Evolutionary conservation across 2,888 invertebrate species (phyloP), one percentile per base, ranked within the genome.

Genomic region (Syritta pipiens): DNA sequence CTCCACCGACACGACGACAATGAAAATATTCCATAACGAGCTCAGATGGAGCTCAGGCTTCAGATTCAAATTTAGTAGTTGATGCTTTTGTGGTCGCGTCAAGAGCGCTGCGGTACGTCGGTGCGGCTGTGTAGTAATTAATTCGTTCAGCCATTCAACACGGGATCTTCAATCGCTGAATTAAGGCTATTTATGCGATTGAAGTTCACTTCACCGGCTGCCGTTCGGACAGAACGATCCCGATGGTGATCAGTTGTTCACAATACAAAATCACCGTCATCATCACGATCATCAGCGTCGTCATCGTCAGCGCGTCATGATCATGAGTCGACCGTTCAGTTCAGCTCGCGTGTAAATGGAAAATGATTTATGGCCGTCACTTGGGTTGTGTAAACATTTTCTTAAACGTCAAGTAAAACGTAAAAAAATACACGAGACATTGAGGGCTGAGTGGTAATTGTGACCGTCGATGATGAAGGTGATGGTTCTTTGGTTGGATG

Each of bases 111-210:
- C 79, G 67, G 53, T n/a, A n/a, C n/a, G n/a, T n/a, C n/a, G n/a
- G n/a, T n/a, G n/a, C n/a, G n/a, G n/a, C n/a, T n/a, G n/a, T 74
- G 55, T 72, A 79, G 55, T 79, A 79, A 79, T 79, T 79, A 79
- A 79, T 79, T 79, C 79, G 79, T 79, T 79, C 79, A 57, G 55
- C 79, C 67, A 74, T 79, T 79, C 67, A 79, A 67, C 35, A 62
- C 35, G 59, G 57, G 26, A 68, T 74, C 57, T 55, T 79, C 67
- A 63, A 68, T 68, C 62, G 57, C 7, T 40, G 79, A 79, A 79
- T 79, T 68, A 79, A 79, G 79, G 74, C 79, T 74, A 72, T 79
- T 79, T 74, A 79, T 74, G 74, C 62, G 62, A 57, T 62, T 62
- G 77, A 60, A 74, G 57, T 62, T 79, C 79, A 74, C 55, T 74